Conservation (phyloP, 2,797 vertebrate genomes). For the Phoebastria nigripes region DNA sequence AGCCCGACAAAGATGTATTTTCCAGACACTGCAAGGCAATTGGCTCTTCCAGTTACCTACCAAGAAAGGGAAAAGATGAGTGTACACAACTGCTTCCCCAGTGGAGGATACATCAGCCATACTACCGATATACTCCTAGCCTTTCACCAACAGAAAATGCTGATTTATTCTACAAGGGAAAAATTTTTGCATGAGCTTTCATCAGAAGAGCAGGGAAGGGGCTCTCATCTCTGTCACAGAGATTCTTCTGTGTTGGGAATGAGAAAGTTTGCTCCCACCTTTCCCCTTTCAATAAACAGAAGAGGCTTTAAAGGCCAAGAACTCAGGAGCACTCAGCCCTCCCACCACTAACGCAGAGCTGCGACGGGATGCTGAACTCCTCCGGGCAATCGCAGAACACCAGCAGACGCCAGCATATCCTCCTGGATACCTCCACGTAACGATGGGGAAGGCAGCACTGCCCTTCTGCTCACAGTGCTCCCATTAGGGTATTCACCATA, state of each 20-base stretch:
- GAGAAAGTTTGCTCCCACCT: neutral
- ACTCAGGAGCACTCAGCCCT: neutral
- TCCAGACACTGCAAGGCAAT: constrained; percentile 79
- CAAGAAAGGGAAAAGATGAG: neutral
- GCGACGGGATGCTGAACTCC: neutral
- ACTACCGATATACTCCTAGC: accelerated
- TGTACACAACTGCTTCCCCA: neutral
- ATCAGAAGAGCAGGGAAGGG: neutral
- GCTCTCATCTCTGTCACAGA: neutral
- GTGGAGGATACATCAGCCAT: neutral
- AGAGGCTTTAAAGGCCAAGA: neutral
- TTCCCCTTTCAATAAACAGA: neutral
- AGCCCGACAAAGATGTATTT: constrained; percentile 80
- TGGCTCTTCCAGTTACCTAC: constrained; percentile 77
- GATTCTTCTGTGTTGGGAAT: neutral
- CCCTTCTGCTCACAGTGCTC: neutral
- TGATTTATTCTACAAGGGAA: neutral
- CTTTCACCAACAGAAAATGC: neutral
- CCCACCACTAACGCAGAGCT: neutral
- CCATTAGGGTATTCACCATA: neutral
- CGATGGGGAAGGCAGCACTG: accelerated
- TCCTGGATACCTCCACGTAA: neutral
- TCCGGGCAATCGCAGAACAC: neutral
- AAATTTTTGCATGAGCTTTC: neutral
- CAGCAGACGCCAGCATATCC: neutral